A percentile compares a stretch with the other conserved stretches of the same genome.
phyloP scores from a whole-genome alignment of 2,113 vertebrate genomes.

The Peromyscus leucopus region DNA sequence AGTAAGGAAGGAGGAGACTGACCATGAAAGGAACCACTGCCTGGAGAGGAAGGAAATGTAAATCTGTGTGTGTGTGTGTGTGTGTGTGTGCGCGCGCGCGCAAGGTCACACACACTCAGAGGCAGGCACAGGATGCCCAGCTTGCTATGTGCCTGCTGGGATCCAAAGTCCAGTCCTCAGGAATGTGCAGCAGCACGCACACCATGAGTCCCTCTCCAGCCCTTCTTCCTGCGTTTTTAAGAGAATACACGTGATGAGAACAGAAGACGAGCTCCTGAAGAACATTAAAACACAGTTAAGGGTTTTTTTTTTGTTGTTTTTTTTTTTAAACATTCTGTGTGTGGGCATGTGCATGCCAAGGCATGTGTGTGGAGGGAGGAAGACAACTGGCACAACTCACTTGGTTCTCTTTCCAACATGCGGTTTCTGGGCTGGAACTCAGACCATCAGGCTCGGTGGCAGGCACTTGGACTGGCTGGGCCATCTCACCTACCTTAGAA shows the following conservation, averaged over 20 bases:
- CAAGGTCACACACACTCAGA: too few species aligned
- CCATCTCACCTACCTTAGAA: neutral
- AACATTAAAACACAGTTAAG: neutral
- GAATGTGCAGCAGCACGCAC: too few species aligned
- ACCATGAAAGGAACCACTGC: neutral
- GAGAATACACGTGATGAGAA: neutral
- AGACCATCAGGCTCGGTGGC: neutral
- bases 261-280: slow-evolving; percentile 42
- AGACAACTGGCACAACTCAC: too few species aligned
- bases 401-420: neutral
- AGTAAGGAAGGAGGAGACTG: neutral
- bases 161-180: neutral
- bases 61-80: neutral
- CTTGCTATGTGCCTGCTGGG: neutral
- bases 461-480: neutral
- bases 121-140: neutral
- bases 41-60: neutral
- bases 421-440: neutral
- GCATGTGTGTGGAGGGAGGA: neutral
- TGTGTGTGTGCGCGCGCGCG: neutral
- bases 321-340: neutral
- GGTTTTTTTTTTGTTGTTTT: neutral
- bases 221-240: slow-evolving; percentile 46
- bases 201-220: neutral
- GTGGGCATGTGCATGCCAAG: neutral